Percentiles rank a stretch among this genome's conserved stretches.
These are phyloP conservation scores for Stenodera caucasica DNA, from an alignment of 2,888 invertebrate genomes.

Conservation along the genomic window DNA sequence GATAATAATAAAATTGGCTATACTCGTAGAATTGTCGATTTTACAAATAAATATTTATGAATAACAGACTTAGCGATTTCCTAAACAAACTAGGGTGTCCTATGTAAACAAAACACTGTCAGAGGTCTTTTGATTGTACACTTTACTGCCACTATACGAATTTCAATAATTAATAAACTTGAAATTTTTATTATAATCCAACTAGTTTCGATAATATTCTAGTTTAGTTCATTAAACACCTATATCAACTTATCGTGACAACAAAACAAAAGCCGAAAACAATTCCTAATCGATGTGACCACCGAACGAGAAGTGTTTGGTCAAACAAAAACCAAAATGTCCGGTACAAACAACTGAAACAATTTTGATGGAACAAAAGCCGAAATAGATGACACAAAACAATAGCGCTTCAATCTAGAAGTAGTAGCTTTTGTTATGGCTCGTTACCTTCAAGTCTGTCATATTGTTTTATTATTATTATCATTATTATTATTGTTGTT, in stretches of 20 bases:
- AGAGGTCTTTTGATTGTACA: constrained; percentile 31
- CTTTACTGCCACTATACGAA: constrained; percentile 19
- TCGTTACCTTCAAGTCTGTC: constrained; percentile 43
- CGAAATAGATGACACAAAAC: constrained; percentile 37
- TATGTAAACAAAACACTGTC: constrained; percentile 40
- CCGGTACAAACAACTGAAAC: constrained; percentile 33
- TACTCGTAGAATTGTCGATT: constrained; percentile 35
- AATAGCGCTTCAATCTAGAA: constrained; percentile 31
- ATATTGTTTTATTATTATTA: constrained; percentile 37
- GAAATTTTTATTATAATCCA: neutral
- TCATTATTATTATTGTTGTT: neutral
- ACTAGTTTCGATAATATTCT: neutral
- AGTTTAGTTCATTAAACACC: neutral
- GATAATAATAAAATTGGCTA: constrained; percentile 29
- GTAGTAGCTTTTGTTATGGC: constrained; percentile 36
- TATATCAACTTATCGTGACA: constrained; percentile 1
- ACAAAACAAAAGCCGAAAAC: constrained; percentile 21
- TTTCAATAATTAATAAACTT: constrained; percentile 14
- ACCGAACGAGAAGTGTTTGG: constrained; percentile 34
- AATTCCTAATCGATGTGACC: constrained; percentile 31
- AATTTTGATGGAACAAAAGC: constrained; percentile 33
- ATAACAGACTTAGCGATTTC: constrained; percentile 44
- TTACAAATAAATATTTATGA: constrained; percentile 45
- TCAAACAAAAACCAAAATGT: constrained; percentile 36
- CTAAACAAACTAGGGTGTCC: constrained; percentile 42